These are phyloP conservation scores for Halesus radiatus DNA, from an alignment of 1,140 invertebrate species.

Conservation along the genomic window DNA sequence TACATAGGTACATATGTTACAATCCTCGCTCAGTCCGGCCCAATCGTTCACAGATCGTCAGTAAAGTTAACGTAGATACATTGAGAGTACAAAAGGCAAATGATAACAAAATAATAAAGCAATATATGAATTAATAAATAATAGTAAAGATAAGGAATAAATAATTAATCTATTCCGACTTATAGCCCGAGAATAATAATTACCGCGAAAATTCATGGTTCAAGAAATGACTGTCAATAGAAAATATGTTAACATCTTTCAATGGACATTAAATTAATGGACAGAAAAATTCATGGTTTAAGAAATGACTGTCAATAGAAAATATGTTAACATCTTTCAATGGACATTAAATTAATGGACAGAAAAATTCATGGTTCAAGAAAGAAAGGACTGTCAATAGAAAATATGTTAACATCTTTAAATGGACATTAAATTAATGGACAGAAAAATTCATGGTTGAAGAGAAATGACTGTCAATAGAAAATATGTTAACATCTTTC, in stretches of 20 bases:
- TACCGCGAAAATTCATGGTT: not conserved
- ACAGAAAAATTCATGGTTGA: not conserved
- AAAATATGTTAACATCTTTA: not conserved
- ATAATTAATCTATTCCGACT: not conserved
- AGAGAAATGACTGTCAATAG: not conserved
- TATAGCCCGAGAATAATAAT: not conserved
- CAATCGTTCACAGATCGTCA: conserved; percentile 16
- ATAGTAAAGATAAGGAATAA: conserved; percentile 6
- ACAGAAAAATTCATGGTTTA: not conserved
- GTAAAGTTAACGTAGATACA: conserved; percentile 6
- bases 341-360: no score
- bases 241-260: not conserved
- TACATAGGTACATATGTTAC: conserved; percentile 12
- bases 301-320: not conserved
- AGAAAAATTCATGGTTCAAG: not conserved
- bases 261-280: no score
- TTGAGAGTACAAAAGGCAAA: conserved; percentile 18
- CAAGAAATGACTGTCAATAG: not conserved
- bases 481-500: not conserved
- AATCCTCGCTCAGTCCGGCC: not conserved
- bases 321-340: not conserved
- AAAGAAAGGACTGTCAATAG: not conserved
- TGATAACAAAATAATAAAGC: conserved; percentile 14
- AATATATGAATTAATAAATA: conserved; percentile 22
- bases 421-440: no score